Evolutionary conservation across 1,140 invertebrate genomes (phyloP), one percentile per base, ranked within the genome.

Genomic region (Chrysopa pallens): DNA sequence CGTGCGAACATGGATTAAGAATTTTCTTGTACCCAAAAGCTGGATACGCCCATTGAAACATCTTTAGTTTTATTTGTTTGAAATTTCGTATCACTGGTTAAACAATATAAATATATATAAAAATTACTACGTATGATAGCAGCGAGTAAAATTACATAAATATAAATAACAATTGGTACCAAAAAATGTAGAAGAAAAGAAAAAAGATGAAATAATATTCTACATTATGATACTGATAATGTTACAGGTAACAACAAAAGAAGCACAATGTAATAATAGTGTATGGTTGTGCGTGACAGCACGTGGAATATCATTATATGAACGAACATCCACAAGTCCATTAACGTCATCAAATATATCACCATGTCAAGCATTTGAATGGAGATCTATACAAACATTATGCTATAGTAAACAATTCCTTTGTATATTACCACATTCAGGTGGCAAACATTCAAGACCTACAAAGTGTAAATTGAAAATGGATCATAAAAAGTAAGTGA

Each of bases 391-490:
- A 46, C 77, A 80, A 51, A 82, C 76, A 42, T 62, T 83, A 23
- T 80, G 76, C 50, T 81, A 80, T 50, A 79, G 73, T 48, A 82
- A 81, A 54, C 77, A 73, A 40, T 76, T 70, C 35, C 58, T 83
- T 8, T 72, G 78, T 29, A 70, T 83, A 31, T 61, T 74, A 48
- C 68, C 71, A 2, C 69, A 72, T 52, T 57, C 59, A 54, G 69
- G 50, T 50, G 64, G 58, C 7, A 59, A 73, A 42, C 66, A 63
- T 29, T 71, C 74, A 45, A 76, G 75, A 46, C 61, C 72, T 7
- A 70, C 72, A 38, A 82, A 81, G 56, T 78, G 78, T 54, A 82
- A 82, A 56, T 58, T 83, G 0, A 73, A 74, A 62, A 79, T 83
- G 76, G 68, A 73, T 48, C 69, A 74, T 45, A 75, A 76, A 55